A percentile compares a stretch with the other conserved stretches of the same genome.
Conservation (phyloP, 2,113 vertebrate genomes). For the Heterotis niloticus region DNA sequence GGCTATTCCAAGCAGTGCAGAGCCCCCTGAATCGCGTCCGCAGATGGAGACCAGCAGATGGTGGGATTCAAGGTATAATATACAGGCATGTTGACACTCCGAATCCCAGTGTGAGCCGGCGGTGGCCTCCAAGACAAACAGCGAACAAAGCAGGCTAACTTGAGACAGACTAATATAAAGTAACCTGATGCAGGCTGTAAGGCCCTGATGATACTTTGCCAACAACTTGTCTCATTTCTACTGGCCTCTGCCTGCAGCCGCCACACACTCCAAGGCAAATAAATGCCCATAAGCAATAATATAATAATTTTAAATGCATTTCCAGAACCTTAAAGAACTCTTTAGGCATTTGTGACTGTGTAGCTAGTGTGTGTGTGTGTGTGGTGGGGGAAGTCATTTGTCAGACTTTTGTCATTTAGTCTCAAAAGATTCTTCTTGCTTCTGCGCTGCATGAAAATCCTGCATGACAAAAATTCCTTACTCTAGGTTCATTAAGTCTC, state of each 20-base stretch:
- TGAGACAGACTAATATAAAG: neutral
- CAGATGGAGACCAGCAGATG: neutral
- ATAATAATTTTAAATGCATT: neutral
- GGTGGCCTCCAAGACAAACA: slow-evolving; percentile 9
- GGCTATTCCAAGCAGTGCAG: neutral
- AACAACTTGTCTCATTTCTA: neutral
- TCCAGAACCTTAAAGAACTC: slow-evolving; percentile 19
- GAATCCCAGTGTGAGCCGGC: neutral
- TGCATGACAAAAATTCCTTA: too few relatives aligned
- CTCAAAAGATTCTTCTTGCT: neutral
- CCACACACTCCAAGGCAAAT: neutral
- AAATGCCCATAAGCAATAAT: neutral
- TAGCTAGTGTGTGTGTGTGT: neutral
- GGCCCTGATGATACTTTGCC: neutral
- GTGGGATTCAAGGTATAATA: neutral
- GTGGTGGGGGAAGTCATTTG: neutral
- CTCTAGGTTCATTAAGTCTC: too few relatives aligned
- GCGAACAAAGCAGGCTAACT: neutral
- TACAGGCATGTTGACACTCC: neutral
- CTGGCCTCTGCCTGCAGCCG: neutral
- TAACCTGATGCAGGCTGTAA: neutral
- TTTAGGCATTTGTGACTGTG: neutral
- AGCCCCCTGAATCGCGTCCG: neutral
- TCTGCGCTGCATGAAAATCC: too few relatives aligned
- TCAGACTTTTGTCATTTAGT: slow-evolving; percentile 26